Evolutionary conservation across 2,888 invertebrate genomes (phyloP), one percentile per base, ranked within the genome.

Genomic region (Kryphioiulus occultus): DNA sequence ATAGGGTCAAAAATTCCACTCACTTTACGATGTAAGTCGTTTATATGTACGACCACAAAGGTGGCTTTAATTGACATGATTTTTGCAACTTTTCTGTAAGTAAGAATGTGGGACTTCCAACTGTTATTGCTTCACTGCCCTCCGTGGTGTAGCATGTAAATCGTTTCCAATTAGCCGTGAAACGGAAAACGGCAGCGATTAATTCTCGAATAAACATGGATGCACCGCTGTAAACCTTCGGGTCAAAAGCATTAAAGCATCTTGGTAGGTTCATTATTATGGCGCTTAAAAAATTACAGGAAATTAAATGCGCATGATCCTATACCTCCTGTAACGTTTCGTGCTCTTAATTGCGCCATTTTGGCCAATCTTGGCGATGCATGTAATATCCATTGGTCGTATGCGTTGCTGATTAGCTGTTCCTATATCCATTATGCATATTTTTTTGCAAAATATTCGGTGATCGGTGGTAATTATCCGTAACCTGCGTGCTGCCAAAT

Each of bases 201-300:
- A 53, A 53, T 53, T 53, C 19, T 1, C 53, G 2, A 53, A 53
- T 53, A n/a, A 53, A 53, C 19, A 19, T n/a, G 19, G 47, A 47
- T 15, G 12, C n/a, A 10, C 12, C 12, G 47, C 17, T 47, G 4
- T 47, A 5, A 53, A 53, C 53, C 53, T n/a, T 47, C 4, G 53
- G 53, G 53, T 53, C 53, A 53, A n/a, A n/a, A n/a, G n/a, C n/a
- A n/a, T n/a, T n/a, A 53, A 53, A n/a, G 53, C 53, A 53, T 53
- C 53, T 53, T n/a, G 53, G 53, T 53, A 53, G 53, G 53, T n/a
- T 53, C 53, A 53, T 53, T 53, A 53, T 53, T 19, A 17, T n/a
- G 53, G 53, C 17, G 53, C 53, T 53, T 53, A 53, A 53, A 53
- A 53, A 53, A 53, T 53, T 53, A 53, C 53, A 53, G 53, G 53